These are phyloP conservation scores for Centrocercus urophasianus DNA, from an alignment of 2,113 vertebrate genomes.

Conservation along the genomic window DNA sequence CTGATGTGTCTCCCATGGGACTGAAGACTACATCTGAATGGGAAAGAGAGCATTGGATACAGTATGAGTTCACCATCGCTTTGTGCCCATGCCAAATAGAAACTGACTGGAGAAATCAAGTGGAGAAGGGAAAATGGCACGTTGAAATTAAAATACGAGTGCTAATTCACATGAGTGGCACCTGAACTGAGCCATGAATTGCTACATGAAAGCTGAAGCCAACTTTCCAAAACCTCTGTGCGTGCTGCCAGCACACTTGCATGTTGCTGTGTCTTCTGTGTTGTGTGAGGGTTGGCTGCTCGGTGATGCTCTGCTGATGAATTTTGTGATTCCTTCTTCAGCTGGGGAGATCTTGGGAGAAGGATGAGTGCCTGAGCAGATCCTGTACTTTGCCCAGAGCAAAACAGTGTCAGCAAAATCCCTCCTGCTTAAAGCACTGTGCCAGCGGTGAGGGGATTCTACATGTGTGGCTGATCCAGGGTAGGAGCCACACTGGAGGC, in stretches of 20 bases:
- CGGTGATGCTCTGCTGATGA: fast-evolving
- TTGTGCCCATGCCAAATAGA: background rate
- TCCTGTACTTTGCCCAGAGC: background rate
- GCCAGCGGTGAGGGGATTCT: fast-evolving
- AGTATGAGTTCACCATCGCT: background rate
- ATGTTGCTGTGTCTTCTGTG: background rate
- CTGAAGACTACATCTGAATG: background rate
- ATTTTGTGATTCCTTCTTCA: background rate
- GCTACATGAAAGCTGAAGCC: background rate
- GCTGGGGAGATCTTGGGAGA: background rate
- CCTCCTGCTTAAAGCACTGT: background rate
- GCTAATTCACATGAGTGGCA: background rate
- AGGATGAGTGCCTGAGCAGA: background rate
- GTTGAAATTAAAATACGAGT: background rate
- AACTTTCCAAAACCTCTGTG: background rate
- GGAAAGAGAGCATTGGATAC: background rate
- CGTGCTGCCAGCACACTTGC: background rate
- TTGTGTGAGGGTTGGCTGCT: background rate
- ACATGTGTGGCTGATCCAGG: fast-evolving
- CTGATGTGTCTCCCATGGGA: background rate
- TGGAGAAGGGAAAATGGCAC: background rate
- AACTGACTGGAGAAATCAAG: background rate
- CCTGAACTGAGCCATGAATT: background rate
- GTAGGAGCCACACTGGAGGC: background rate
- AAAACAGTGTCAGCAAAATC: background rate